A percentile compares a stretch with the other conserved stretches of the same genome.
Evolutionary conservation across 2,797 vertebrate genomes (phyloP).

Genomic region (Syncerus caffer): DNA sequence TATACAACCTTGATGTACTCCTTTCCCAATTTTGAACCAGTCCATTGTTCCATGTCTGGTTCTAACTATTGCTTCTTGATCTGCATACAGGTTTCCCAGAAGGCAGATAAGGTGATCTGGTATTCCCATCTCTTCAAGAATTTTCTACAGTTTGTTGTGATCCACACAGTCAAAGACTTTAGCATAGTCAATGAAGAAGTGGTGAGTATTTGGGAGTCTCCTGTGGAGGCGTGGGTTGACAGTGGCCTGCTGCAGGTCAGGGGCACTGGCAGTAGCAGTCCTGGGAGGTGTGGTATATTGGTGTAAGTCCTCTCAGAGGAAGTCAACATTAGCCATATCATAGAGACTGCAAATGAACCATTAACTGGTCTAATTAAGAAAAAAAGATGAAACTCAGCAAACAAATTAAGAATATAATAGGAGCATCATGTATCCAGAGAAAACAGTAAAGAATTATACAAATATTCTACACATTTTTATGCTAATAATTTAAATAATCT

Average conservation of each 20-base stretch:
- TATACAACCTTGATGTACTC: background rate
- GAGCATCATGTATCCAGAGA: background rate
- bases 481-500: conserved; percentile 6
- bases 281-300: background rate
- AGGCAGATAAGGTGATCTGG: background rate
- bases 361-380: background rate
- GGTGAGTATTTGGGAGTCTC: background rate
- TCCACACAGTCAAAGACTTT: background rate
- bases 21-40: background rate
- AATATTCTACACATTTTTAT: background rate
- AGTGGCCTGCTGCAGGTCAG: background rate
- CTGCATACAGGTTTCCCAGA: background rate
- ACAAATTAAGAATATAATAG: conserved; percentile 14
- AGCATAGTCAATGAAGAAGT: background rate
- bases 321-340: background rate
- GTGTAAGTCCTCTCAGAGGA: background rate
- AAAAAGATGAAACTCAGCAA: conserved; percentile 16
- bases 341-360: background rate
- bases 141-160: background rate
- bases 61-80: background rate
- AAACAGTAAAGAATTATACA: conserved; percentile 15
- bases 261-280: background rate
- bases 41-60: background rate
- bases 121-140: background rate
- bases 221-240: background rate